Evolutionary conservation across 2,797 vertebrate species (phyloP), one percentile per base, ranked within the genome.

Genomic region (Ptychobarbus kaznakovi): DNA sequence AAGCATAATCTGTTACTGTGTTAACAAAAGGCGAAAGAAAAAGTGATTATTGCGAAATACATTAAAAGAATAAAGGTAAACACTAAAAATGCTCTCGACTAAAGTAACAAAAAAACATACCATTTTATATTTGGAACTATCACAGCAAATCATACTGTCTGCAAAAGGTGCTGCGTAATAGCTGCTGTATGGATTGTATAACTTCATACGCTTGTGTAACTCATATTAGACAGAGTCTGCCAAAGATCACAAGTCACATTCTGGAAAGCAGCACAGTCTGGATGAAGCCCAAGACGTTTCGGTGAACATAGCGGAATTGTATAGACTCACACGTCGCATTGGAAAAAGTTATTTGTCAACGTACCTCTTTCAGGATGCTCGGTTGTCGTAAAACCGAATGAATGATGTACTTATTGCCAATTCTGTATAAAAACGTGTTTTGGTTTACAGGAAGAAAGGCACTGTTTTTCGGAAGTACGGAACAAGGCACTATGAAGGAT

Each of bases 41-140:
- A 88, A 81, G 70, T 89, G 87, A 79, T 87, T 93, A 93, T 86
- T 90, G 92, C 68, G 80, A 77, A 92, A 92, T 88, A 92, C 10
- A 49, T 91, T 93, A 90, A 91, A 91, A 93, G 68, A 88, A 92
- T 92, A 84, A 92, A 91, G 91, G 92, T 90, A 90, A 89, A 90
- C 87, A 90, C 58, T 89, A 90, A 91, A 86, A 86, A 84, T 58
- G 78, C 73, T 85, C 70, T 84, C 2, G n/a, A 82, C 78, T 88
- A 84, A 63, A 80, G 84, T 86, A 82, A 90, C 76, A 90, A 89
- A 92, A 92, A 95, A 94, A 93, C 94, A 94, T 92, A 95, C 85
- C 85, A 82, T 88, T 92, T 87, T 91, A 92, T 89, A 92, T 76
- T 78, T 86, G 87, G 90, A 91, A 88, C 83, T 65, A 88, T 83